Evolutionary conservation across 1,140 invertebrate genomes (phyloP), one percentile per base, ranked within the genome.

Genomic region (Drosophila sp.): DNA sequence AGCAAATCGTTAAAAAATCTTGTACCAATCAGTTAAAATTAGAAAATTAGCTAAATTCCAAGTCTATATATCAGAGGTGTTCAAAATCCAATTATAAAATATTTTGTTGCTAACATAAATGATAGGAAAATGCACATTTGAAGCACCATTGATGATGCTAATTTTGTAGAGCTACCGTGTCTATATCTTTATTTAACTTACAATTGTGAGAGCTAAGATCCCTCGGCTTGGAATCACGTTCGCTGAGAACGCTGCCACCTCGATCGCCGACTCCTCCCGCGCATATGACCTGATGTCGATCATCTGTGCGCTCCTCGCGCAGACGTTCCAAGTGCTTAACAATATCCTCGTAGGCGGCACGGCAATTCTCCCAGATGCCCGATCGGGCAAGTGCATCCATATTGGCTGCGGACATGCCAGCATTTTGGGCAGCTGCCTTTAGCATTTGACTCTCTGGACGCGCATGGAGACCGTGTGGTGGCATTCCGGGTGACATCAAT

Each of bases 321-420:
- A 97, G 97, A 95, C 97, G 96, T 94, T 97, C 96, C 87, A 97
- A 94, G 92, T 97, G 97, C 94, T 97, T 97, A 53, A 97, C 96
- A 92, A 97, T 97, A 93, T 97, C 97, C 93, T 97, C 97, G 92
- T 97, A 97, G 83, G 96, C 96, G 75, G 96, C 96, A 92, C 97
- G 94, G 93, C 97, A 97, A 93, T 97, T 97, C 93, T 98, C 97
- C 97, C 97, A 98, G 92, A 97, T 96, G 86, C 96, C 96, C 91
- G 96, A 97, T 93, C 97, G 96, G 67, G 97, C 96, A 27, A 97
- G 93, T 63, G 96, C 96, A 92, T 97, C 96, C 95, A 97, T 97
- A 90, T 96, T 95, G 79, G 96, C 94, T 93, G 96, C 94, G 2
- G 91, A 91, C 91, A 92, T 92, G 43, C 90, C 89, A 67, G 94